These are phyloP conservation scores for Apostichopus leukothele DNA, from an alignment of 53 echinoderm and acorn worm species.

Conservation along the genomic window DNA sequence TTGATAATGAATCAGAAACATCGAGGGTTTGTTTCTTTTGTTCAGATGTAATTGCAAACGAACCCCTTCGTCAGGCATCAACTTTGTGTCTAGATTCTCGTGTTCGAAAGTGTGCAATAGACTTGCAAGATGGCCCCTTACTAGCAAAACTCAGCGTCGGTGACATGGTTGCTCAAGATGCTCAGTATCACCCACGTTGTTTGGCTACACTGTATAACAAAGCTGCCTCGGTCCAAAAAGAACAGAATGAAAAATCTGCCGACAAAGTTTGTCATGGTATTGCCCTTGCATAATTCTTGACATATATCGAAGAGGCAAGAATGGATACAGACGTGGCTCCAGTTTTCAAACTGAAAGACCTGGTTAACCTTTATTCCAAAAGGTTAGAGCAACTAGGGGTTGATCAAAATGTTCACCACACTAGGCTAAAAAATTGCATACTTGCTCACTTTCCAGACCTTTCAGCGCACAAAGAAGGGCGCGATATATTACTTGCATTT, in stretches of 20 bases:
- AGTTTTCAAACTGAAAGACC: conserved; percentile 24
- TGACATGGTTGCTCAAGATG: too few relatives aligned
- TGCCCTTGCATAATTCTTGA: conserved; percentile 21
- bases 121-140: too few relatives aligned
- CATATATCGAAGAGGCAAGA: conserved; percentile 12
- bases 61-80: too few relatives aligned
- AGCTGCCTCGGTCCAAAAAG: background rate
- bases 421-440: conserved; percentile 42
- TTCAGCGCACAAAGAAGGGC: conserved; percentile 50
- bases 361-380: conserved; percentile 30
- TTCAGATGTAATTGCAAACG: too few relatives aligned
- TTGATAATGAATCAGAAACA: too few relatives aligned
- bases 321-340: conserved; percentile 7
- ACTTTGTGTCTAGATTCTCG: too few relatives aligned
- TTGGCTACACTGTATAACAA: conserved; percentile 21
- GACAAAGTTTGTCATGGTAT: conserved; percentile 7
- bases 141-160: too few relatives aligned
- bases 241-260: conserved; percentile 20
- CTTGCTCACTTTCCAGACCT: conserved; percentile 47
- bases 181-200: background rate
- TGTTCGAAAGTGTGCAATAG: too few relatives aligned
- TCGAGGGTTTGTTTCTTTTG: too few relatives aligned
- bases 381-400: conserved; percentile 27
- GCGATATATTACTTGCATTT: conserved; percentile 44
- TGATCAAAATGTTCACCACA: conserved; percentile 16